Evolutionary conservation across 2,113 vertebrate species (phyloP), one percentile per base, ranked within the genome.

Genomic region (Bothrops jararaca): DNA sequence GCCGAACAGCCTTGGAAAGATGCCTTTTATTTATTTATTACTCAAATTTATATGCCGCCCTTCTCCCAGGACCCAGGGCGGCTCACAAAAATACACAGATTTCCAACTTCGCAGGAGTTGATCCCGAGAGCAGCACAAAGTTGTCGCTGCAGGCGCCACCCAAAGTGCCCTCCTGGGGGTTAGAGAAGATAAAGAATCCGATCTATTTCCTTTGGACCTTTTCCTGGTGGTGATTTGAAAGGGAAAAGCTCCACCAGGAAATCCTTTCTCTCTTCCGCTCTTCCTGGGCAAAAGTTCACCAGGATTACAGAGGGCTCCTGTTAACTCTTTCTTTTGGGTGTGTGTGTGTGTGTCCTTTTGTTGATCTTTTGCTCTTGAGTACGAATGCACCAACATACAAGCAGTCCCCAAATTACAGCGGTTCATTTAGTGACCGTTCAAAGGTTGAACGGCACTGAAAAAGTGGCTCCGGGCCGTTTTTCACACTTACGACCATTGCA

Each of bases 161-260:
- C 12, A 99, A 97, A 92, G 98, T 98, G 4, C 98, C 98, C 91
- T 99, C 99, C 97, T 98, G 98, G 93, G 99, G 97, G 95, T 99
- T 99, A 95, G 98, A 98, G 92, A 98, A 97, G 1, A 98, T 97
- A 29, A 98, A 98, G 94, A 99, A 99, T 96, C 99, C 98, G 97
- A 98, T 97, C 92, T 98, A 98, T 96, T 99, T 99, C 53, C 99
- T 99, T 96, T 99, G 99, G 97, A 99, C 99, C 96, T 99, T 98
- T 96, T 99, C 99, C 96, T n/a, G n/a, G n/a, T 99, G 99, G 98
- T 99, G 96, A 99, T 98, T 99, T 99, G 97, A 90, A 96, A 96
- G 9, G 80, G 93, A 93, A 92, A 18, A 22, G 0, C 39, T 3
- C n/a, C 3, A 7, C 39, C 80, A 23, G 80, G 80, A 85, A 23